Percentiles rank a stretch among this genome's conserved stretches.
Conservation (phyloP, 1,140 invertebrate genomes). For the Zaprionus tsacasi region DNA sequence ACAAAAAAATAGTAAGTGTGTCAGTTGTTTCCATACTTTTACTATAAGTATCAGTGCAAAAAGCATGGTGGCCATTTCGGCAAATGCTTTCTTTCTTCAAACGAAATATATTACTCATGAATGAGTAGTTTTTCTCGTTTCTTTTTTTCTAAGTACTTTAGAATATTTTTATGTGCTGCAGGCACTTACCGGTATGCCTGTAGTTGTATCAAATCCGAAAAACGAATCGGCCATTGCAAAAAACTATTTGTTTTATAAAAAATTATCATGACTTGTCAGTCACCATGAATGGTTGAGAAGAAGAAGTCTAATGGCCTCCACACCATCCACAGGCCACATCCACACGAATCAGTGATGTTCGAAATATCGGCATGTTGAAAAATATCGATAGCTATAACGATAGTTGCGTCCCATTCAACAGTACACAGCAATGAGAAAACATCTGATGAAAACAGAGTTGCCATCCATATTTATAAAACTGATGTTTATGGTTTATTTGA, state of each 20-base stretch:
- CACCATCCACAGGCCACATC: slow-evolving; percentile 51
- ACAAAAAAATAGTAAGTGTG: slow-evolving; percentile 17
- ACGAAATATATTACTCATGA: background rate
- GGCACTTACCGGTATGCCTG: slow-evolving; percentile 87
- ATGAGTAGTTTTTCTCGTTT: background rate
- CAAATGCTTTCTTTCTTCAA: slow-evolving; percentile 31
- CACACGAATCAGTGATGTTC: slow-evolving; percentile 31
- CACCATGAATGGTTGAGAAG: slow-evolving; percentile 61
- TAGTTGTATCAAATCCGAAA: slow-evolving; percentile 91
- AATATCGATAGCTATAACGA: slow-evolving; percentile 24
- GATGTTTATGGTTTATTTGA: background rate
- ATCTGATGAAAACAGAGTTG: slow-evolving; percentile 15
- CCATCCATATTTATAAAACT: background rate
- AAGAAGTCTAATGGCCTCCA: slow-evolving; percentile 46
- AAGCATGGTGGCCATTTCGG: slow-evolving; percentile 23
- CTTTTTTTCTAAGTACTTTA: no score
- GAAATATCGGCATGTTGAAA: slow-evolving; percentile 19
- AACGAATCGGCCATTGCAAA: slow-evolving; percentile 93
- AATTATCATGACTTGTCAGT: slow-evolving; percentile 81
- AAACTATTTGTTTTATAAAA: slow-evolving; percentile 79
- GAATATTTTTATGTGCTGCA: background rate
- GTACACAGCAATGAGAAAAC: background rate
- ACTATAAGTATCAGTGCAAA: background rate
- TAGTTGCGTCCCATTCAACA: background rate
- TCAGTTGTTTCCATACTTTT: slow-evolving; percentile 7